Evolutionary conservation across 1,140 invertebrate genomes (phyloP).

Genomic region (Plutomurus gul): DNA sequence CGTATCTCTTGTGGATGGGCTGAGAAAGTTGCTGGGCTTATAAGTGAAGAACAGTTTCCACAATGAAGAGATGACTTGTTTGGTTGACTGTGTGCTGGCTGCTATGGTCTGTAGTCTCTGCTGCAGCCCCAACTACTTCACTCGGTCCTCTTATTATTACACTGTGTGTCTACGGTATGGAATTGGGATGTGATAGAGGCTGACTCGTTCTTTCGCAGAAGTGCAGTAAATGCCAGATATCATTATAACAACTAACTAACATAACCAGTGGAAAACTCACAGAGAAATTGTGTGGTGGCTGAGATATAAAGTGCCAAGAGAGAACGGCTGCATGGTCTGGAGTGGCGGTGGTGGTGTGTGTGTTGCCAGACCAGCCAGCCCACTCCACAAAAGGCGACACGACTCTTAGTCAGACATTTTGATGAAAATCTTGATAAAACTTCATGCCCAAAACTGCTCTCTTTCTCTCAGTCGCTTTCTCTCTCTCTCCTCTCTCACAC

Average conservation of each 20-base stretch:
- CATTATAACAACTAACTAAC: slow-evolving; percentile 26
- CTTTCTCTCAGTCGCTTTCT: too few relatives aligned
- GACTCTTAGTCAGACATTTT: slow-evolving; percentile 24
- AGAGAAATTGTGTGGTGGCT: background rate
- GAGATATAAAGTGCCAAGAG: slow-evolving; percentile 8
- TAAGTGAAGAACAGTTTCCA: too few relatives aligned
- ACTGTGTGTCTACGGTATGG: too few relatives aligned
- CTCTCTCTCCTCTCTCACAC: too few relatives aligned
- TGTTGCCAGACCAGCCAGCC: background rate
- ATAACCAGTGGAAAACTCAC: background rate
- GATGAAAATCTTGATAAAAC: slow-evolving; percentile 32
- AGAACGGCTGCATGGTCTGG: background rate
- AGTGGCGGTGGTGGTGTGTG: background rate
- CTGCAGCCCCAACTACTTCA: background rate
- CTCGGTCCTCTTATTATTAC: too few relatives aligned
- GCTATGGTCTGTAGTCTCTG: background rate
- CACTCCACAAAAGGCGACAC: background rate
- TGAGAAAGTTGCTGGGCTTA: background rate
- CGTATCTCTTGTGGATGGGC: slow-evolving; percentile 18
- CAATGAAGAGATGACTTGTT: background rate
- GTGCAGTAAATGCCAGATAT: slow-evolving; percentile 20
- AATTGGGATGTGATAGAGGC: background rate
- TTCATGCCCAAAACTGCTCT: background rate
- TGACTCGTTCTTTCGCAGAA: background rate
- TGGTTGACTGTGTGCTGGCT: background rate